Evolutionary conservation across 2,888 invertebrate genomes (phyloP).

Genomic region (Oxycera nigricornis): DNA sequence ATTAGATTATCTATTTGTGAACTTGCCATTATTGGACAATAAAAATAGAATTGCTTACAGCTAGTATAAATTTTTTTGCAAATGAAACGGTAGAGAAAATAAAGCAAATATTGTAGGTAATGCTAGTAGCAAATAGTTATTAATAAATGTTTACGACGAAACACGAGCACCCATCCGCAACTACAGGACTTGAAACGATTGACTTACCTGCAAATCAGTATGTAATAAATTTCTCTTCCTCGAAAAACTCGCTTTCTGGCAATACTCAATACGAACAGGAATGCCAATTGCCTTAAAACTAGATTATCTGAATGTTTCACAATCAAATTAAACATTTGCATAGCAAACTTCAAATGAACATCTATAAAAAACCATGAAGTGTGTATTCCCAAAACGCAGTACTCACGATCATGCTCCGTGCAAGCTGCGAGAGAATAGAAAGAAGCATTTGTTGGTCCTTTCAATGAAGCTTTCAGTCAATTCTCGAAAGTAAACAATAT

Average conservation of each 20-base stretch:
- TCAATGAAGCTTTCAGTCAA: slow-evolving; percentile 32
- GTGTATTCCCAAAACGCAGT: slow-evolving; percentile 55
- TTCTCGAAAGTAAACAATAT: slow-evolving; percentile 7
- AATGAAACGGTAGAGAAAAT: too few species aligned
- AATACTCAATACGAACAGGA: not conserved
- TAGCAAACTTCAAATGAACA: slow-evolving; percentile 8
- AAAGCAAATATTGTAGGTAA: too few species aligned
- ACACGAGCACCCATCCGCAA: too few species aligned
- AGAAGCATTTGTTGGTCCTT: slow-evolving; percentile 47
- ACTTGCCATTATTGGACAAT: too few species aligned
- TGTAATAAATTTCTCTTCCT: too few species aligned
- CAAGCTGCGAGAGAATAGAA: slow-evolving; percentile 70
- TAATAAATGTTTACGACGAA: too few species aligned
- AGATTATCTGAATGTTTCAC: not conserved
- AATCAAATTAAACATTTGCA: slow-evolving; percentile 31
- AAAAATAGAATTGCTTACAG: too few species aligned
- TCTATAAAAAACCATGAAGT: not conserved
- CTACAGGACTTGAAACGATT: too few species aligned
- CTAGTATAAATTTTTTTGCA: too few species aligned
- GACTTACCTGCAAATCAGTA: too few species aligned
- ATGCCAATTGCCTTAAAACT: slow-evolving; percentile 1
- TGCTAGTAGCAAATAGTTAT: too few species aligned
- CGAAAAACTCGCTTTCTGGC: slow-evolving; percentile 24
- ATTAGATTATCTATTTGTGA: too few species aligned
- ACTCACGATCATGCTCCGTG: slow-evolving; percentile 93